Evolutionary conservation across 2,113 vertebrate genomes (phyloP), one percentile per base, ranked within the genome.

Genomic region (Dasyprocta punctata): DNA sequence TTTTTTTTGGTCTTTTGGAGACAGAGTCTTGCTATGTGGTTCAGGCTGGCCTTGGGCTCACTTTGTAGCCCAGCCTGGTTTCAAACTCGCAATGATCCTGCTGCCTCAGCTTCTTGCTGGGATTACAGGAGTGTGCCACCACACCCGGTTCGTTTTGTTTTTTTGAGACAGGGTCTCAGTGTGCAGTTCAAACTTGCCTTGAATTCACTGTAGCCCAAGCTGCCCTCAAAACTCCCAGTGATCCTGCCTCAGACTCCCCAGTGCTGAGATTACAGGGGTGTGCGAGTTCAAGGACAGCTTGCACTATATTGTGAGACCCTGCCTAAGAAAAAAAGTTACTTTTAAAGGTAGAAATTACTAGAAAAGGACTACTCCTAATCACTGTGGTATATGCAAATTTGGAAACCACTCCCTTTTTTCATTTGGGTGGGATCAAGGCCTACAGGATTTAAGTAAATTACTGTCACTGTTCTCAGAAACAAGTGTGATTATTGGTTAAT

Each of bases 361-460:
- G 54, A 67, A 96, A 96, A 89, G 75, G 77, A 65, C n/a, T 73
- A 33, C 58, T 83, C 33, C 67, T 98, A 97, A 97, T 96, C 87
- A 97, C 63, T 20, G 86, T 41, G 38, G 81, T 80, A 75, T 77
- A 96, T 61, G 82, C 60, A 96, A 82, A 94, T 92, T 92, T 97
- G 80, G 90, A 97, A 97, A 91, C 90, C 61, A 96, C 92, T 96
- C 93, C 86, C 38, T 96, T 96, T 97, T 96, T 97, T 92, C 69
- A 44, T 94, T 94, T 96, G 77, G 52, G 94, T 97, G 77, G 95
- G 58, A 94, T 95, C 33, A 17, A 90, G 63, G 69, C 84, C 92
- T 87, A 73, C 47, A 67, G 44, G 24, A 61, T 56, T 80, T 90
- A 8, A 87, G 87, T 91, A 89, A 96, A 60, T 94, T 97, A 92